Conservation (phyloP, 2,888 invertebrate species). For the Crossocerus cetratus region DNA sequence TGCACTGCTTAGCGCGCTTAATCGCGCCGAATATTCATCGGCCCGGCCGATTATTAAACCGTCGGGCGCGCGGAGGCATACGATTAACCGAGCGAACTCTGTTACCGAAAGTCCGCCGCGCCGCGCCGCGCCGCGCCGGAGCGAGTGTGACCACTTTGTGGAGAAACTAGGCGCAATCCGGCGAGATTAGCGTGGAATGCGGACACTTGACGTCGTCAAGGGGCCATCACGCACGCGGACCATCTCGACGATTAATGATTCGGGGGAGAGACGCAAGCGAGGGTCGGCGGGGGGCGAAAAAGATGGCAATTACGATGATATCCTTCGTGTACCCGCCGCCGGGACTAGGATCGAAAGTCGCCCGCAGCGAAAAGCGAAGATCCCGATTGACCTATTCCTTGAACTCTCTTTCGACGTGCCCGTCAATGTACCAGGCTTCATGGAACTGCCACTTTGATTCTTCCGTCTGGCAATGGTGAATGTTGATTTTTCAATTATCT, state of each 20-base stretch:
- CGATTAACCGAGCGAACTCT: neutral
- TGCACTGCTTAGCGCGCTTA: neutral
- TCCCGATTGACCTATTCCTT: conserved; percentile 2
- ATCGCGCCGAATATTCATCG: conserved; percentile 18
- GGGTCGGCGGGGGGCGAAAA: neutral
- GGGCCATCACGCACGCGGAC: conserved; percentile 14
- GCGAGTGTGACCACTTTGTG: neutral
- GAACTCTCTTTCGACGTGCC: neutral
- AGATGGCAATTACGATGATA: conserved; percentile 17
- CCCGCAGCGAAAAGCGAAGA: conserved; percentile 1
- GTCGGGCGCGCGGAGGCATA: neutral
- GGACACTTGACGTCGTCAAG: neutral
- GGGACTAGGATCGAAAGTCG: neutral
- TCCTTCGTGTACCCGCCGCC: neutral
- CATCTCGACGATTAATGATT: conserved; percentile 28
- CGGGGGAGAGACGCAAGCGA: neutral
- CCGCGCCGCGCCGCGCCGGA: too few species aligned
- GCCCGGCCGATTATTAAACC: neutral
- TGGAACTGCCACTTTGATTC: neutral
- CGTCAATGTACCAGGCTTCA: neutral
- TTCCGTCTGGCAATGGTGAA: too few species aligned
- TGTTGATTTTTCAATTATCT: too few species aligned
- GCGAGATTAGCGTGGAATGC: conserved; percentile 19
- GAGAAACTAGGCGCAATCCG: conserved; percentile 21
- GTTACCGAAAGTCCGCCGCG: conserved; percentile 21